Percentiles rank a stretch among this genome's conserved stretches.
These are phyloP conservation scores for Gnathonemus longibarbis DNA, from an alignment of 2,113 vertebrate species.

Conservation along the genomic window DNA sequence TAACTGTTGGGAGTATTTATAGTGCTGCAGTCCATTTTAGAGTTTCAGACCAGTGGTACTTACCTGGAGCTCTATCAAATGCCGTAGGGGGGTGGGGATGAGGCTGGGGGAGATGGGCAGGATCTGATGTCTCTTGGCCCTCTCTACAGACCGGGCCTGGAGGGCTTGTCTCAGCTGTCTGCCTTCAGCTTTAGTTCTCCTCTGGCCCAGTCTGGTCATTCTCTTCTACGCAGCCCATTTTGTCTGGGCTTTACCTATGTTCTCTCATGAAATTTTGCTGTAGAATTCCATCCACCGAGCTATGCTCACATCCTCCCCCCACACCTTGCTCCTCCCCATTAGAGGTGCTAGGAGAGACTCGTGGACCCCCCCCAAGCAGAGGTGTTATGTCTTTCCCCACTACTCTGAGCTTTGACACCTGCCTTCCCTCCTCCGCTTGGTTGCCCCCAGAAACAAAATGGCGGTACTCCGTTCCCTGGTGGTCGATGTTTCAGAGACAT, in stretches of 20 bases:
- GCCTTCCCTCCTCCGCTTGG: neutral
- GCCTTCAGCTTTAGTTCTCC: neutral
- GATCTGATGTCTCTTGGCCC: neutral
- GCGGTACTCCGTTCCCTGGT: neutral
- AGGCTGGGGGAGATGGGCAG: neutral
- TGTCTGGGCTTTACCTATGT: neutral
- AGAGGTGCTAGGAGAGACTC: neutral
- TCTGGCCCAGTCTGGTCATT: neutral
- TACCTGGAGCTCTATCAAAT: neutral
- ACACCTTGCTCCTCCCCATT: neutral
- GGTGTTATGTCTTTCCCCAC: too few species aligned
- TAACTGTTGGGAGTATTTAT: conserved; percentile 9
- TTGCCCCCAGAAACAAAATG: neutral
- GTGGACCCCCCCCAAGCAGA: neutral
- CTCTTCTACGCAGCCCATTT: neutral
- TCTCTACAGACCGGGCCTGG: neutral
- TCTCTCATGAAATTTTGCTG: neutral
- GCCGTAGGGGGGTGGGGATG: neutral
- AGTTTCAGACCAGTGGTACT: neutral
- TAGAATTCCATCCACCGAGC: neutral
- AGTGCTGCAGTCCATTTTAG: neutral
- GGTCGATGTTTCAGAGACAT: neutral
- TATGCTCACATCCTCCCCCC: neutral
- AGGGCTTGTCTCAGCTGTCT: neutral
- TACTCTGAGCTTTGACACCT: neutral